Evolutionary conservation across 2,797 vertebrate species (phyloP), one percentile per base, ranked within the genome.

Genomic region (Alectoris magna): DNA sequence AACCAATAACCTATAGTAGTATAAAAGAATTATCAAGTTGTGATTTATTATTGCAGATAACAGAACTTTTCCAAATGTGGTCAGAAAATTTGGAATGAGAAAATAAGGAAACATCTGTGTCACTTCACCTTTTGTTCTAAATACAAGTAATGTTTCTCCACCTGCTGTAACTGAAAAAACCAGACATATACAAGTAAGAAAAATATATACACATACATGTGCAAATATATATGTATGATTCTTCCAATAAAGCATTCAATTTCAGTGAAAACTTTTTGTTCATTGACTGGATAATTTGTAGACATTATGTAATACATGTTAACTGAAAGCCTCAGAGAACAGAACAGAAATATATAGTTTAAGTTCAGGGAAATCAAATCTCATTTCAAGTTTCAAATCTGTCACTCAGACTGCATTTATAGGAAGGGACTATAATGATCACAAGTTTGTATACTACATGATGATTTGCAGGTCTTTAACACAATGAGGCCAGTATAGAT

Each of bases 261-360:
- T 64, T 13, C 4, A 19, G 18, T 59, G 46, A 68, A 38, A 17
- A 17, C 10, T 22, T 44, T 67, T 66, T 75, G 2, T 62, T 56
- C 55, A 56, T 9, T 46, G 34, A 71, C 12, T 71, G 13, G 36
- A 41, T 55, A 79, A 59, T 51, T 9, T 14, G 17, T 2, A 76
- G 56, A 27, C 6, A 17, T 26, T 23, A 62, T 16, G 2, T 29
- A 53, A 29, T 53, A 29, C 26, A 29, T 29, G 27, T 14, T 14
- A 70, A 67, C 21, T 67, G 46, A 73, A 92, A 79, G 5, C 2
- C 0, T 2, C 13, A 43, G 26, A 36, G 19, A 63, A 82, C 43
- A 4, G 21, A 58, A 46, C 1, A 49, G 19, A 48, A 79, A 44
- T 44, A 5, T 11, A 31, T 38, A 9, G 0, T 0, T 15, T 73